A percentile compares a stretch with the other conserved stretches of the same genome.
Conservation (phyloP, 2,888 invertebrate genomes). For the Prenolepis imparis region DNA sequence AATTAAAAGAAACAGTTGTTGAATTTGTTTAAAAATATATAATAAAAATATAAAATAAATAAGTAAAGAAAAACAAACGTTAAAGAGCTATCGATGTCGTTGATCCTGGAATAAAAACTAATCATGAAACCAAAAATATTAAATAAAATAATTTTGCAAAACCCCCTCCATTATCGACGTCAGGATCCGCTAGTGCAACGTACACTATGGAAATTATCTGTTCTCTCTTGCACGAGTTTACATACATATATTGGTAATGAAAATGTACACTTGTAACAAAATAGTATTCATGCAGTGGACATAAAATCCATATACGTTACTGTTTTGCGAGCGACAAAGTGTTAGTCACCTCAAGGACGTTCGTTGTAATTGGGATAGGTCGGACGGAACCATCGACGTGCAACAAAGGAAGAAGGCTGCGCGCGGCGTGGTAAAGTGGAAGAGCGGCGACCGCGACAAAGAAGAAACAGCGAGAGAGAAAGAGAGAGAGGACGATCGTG, state of each 20-base stretch:
- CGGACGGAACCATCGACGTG: conserved; percentile 76
- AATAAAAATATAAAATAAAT: no score
- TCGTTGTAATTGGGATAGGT: conserved; percentile 84
- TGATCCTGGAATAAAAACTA: no score
- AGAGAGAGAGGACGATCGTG: conserved; percentile 15
- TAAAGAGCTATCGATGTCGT: no score
- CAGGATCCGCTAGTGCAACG: no score
- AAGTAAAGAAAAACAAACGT: no score
- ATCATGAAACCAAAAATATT: no score
- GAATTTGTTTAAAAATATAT: no score
- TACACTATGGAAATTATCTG: neutral
- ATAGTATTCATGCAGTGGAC: neutral
- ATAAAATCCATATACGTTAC: conserved; percentile 39
- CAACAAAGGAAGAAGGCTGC: conserved; percentile 26
- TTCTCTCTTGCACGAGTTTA: neutral
- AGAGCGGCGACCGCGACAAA: conserved; percentile 32
- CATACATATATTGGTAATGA: neutral
- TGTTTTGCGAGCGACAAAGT: conserved; percentile 70
- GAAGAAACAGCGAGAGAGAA: conserved; percentile 6
- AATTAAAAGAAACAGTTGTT: no score
- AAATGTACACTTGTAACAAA: neutral
- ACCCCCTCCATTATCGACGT: no score
- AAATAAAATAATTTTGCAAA: no score
- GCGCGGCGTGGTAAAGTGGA: conserved; percentile 31
- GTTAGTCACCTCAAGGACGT: conserved; percentile 84